phyloP scores from a whole-genome alignment of 2,113 vertebrate genomes.

The Amazona guildingii region DNA sequence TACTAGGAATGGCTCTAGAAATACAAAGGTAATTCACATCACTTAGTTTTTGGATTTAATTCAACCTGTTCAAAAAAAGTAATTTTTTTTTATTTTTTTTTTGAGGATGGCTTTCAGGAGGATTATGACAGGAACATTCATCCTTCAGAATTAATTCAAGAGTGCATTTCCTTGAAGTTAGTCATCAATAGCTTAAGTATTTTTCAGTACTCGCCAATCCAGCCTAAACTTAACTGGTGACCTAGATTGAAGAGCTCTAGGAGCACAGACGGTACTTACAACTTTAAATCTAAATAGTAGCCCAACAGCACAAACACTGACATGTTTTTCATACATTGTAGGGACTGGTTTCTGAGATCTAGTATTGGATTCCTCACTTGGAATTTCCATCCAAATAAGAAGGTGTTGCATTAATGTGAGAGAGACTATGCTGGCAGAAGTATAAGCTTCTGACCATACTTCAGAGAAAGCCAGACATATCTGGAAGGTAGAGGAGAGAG shows the following conservation, averaged over 20 bases:
- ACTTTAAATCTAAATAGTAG: background rate
- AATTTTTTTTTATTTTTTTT: background rate
- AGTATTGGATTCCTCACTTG: background rate
- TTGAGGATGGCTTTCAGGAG: background rate
- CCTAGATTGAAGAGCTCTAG: background rate
- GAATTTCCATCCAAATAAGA: background rate
- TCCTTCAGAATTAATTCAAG: background rate
- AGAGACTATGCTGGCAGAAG: background rate
- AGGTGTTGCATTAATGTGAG: background rate
- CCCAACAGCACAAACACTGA: background rate
- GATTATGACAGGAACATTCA: background rate
- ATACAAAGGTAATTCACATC: conserved; percentile 1
- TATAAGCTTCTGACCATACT: background rate
- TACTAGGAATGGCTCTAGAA: background rate
- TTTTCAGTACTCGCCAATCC: background rate
- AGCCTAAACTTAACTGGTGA: background rate
- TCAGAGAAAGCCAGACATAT: background rate
- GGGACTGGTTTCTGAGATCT: background rate
- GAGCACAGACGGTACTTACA: background rate
- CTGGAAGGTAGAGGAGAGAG: background rate
- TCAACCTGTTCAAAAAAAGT: conserved; percentile 4
- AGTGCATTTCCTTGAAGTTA: background rate
- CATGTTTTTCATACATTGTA: background rate
- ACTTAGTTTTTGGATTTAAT: conserved; percentile 35
- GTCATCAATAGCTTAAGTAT: background rate